phyloP scores from a whole-genome alignment of 2,797 vertebrate species.

The Catamblyrhynchus diadema region DNA sequence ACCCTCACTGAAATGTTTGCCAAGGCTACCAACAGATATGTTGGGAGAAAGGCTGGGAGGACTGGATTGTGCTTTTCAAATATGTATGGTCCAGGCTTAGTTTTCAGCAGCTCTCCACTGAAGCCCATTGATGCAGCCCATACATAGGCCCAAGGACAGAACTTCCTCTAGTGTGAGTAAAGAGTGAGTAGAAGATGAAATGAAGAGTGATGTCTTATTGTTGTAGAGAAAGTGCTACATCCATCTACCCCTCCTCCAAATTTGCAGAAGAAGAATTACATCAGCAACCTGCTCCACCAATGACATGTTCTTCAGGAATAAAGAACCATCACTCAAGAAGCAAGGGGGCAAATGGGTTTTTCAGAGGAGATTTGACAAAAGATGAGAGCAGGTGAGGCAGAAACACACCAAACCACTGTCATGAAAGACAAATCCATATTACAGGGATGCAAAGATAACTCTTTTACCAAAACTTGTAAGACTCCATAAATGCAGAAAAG shows the following conservation, averaged over 20 bases:
- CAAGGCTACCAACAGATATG: neutral
- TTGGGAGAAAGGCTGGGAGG: neutral
- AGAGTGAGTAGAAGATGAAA: neutral
- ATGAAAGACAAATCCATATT: neutral
- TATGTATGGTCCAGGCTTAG: neutral
- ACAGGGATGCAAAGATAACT: neutral
- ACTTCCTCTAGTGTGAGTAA: neutral
- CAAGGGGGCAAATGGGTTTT: neutral
- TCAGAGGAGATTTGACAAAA: neutral
- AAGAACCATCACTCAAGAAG: neutral
- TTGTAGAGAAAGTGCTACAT: neutral
- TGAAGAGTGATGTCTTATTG: neutral
- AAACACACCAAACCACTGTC: neutral
- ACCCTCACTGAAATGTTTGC: neutral
- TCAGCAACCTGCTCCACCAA: neutral
- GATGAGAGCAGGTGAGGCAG: neutral
- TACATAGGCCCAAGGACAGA: neutral
- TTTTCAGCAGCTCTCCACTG: neutral
- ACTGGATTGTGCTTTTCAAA: neutral
- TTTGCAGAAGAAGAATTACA: neutral
- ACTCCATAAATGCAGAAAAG: neutral
- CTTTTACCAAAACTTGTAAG: neutral
- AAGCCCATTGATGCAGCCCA: neutral
- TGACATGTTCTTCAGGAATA: neutral
- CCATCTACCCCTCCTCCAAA: neutral